Evolutionary conservation across 53 echinoderm and acorn worm genomes (phyloP).

Genomic region (Holothuria scabra): DNA sequence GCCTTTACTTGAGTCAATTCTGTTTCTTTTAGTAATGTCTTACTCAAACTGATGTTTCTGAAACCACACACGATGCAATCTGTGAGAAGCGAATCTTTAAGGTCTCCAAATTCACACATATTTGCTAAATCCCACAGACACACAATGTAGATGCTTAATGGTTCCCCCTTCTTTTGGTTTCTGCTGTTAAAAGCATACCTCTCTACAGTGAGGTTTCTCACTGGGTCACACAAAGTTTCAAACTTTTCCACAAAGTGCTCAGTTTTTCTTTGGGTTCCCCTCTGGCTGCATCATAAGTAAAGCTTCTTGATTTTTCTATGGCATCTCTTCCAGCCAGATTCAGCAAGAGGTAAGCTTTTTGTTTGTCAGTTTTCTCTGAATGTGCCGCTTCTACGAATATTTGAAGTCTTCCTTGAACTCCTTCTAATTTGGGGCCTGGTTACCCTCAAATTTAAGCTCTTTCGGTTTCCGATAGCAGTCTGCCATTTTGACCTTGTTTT

Average conservation of each 20-base stretch:
- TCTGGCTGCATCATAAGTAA: not conserved
- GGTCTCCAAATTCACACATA: too few species aligned
- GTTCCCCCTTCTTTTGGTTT: not conserved
- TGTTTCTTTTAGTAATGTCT: too few species aligned
- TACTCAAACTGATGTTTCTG: too few species aligned
- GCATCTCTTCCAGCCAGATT: not conserved
- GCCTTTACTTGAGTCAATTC: too few species aligned
- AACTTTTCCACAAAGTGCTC: not conserved
- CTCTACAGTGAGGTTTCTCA: not conserved
- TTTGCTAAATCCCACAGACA: too few species aligned
- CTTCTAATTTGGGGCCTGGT: constrained; percentile 15
- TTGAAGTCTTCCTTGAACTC: not conserved
- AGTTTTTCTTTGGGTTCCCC: constrained; percentile 8
- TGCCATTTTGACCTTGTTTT: not conserved
- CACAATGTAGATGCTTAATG: not conserved
- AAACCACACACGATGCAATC: too few species aligned
- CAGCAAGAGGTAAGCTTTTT: not conserved
- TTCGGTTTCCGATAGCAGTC: not conserved
- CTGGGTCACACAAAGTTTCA: not conserved
- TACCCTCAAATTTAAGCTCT: constrained; percentile 4
- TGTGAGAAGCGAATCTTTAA: too few species aligned
- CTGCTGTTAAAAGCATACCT: not conserved
- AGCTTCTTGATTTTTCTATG: constrained; percentile 10
- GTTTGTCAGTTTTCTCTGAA: not conserved
- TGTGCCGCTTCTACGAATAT: not conserved